Base-by-base conservation (phyloP, 2,888 invertebrate genomes). In the Diarsia mendica region DNA sequence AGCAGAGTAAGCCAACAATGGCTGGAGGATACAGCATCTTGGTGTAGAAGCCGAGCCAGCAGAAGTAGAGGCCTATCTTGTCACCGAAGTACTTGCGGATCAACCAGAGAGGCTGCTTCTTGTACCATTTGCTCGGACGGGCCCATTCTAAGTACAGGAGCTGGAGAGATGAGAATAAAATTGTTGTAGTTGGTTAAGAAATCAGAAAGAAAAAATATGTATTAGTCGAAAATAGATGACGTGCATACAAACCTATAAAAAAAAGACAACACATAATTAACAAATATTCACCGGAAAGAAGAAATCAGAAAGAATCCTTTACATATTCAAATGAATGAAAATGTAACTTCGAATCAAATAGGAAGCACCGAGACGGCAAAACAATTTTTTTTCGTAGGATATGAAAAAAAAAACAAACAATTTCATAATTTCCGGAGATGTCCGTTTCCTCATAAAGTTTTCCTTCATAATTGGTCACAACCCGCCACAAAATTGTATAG, bases 21-120 rank as follows among this genome's bases (percentile, higher is more conserved):
- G 99, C 98, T 0, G 99, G 98, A 0, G 98, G 98, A 61, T 98
- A 98, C 23, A 99, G 94, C 97, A 98, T 98, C 91, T 98, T 98
- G 0, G 99, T 99, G 91, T 99, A 99, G 94, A 99, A 99, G 0
- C 99, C 99, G 53, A 99, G 95, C 99, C 99, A 99, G 81, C 98
- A 98, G 94, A 99, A 99, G 90, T 99, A 99, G 0, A 99, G 94
- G 0, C 98, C 99, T 44, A 99, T 98, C 93, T 99, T 99, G 90
- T 99, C 99, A 0, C 99, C 99, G 90, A 99, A 99, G 93, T 99
- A 99, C 86, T 98, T 97, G 61, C 98, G 96, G 5, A 99, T 97
- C 51, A 99, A 95, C 97, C 99, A 98, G 0, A 99, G 95, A 0
- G 99, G 99, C 91, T 99, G 99, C 78, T 98, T 98, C 91, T 99